A percentile compares a stretch with the other conserved stretches of the same genome.
Evolutionary conservation across 2,113 vertebrate genomes (phyloP).

Genomic region (Embiotoca jacksoni): DNA sequence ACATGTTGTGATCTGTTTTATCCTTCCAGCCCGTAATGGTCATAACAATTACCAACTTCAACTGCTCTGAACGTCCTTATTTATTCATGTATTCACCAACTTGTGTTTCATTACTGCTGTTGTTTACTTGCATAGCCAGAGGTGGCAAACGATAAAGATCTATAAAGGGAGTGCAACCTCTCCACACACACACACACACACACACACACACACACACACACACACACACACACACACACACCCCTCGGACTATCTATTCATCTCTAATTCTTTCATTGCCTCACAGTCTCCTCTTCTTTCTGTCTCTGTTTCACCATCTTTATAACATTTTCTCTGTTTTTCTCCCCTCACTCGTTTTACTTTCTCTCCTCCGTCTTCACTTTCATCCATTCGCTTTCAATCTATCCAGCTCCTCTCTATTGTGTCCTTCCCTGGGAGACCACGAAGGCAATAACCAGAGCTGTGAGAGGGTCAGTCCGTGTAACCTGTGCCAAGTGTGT

Average conservation of each 20-base stretch:
- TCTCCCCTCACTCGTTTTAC: constrained; percentile 27
- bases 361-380: constrained; percentile 21
- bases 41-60: constrained; percentile 43
- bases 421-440: constrained; percentile 67
- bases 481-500: constrained; percentile 43
- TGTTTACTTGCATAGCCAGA: constrained; percentile 75
- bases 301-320: constrained; percentile 39
- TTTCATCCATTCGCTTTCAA: constrained; percentile 46
- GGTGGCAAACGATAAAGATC: constrained; percentile 73
- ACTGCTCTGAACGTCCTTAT: constrained; percentile 55
- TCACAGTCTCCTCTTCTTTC: constrained; percentile 40
- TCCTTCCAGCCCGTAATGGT: constrained; percentile 20
- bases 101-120: constrained; percentile 69
- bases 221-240: constrained; percentile 11
- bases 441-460: constrained; percentile 73
- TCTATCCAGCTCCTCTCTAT: constrained; percentile 54
- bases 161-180: constrained; percentile 48
- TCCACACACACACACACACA: constrained; percentile 1
- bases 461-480: constrained; percentile 68
- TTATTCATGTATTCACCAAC: constrained; percentile 74
- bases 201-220: constrained; percentile 21
- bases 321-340: constrained; percentile 38
- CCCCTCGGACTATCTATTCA: constrained; percentile 51
- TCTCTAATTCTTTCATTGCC: constrained; percentile 58
- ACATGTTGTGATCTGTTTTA: constrained; percentile 19